Conservation (phyloP, 2,888 invertebrate species). For the Epinotia ramella region DNA sequence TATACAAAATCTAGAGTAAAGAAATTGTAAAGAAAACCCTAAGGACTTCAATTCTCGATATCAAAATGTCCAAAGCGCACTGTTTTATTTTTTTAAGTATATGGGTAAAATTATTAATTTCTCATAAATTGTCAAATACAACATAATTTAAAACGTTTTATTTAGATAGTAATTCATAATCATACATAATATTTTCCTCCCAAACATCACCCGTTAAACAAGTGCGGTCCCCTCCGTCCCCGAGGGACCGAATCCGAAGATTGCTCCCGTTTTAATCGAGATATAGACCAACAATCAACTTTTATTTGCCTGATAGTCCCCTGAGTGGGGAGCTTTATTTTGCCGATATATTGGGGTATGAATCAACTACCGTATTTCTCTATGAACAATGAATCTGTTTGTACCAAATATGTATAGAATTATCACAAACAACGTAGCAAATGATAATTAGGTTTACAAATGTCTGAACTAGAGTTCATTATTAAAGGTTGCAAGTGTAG, state of each 20-base stretch:
- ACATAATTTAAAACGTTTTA: too few relatives aligned
- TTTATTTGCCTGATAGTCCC: constrained; percentile 41
- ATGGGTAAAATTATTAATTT: too few relatives aligned
- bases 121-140: too few relatives aligned
- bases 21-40: too few relatives aligned
- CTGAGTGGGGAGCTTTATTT: constrained; percentile 17
- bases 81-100: not conserved
- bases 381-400: not conserved
- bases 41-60: not conserved
- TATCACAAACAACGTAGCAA: too few relatives aligned
- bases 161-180: constrained; percentile 6
- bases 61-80: not conserved
- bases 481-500: too few relatives aligned
- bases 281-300: constrained; percentile 42
- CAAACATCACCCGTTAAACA: constrained; percentile 21
- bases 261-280: constrained; percentile 41
- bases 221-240: constrained; percentile 4
- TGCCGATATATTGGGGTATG: constrained; percentile 31
- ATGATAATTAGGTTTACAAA: too few relatives aligned
- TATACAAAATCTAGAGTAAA: too few relatives aligned
- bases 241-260: constrained; percentile 7
- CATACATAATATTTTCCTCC: constrained; percentile 15
- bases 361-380: not conserved
- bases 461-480: too few relatives aligned
- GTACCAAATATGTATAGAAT: not conserved